Conservation (phyloP, 2,888 invertebrate genomes). For the Eudasyphora cyanicolor region DNA sequence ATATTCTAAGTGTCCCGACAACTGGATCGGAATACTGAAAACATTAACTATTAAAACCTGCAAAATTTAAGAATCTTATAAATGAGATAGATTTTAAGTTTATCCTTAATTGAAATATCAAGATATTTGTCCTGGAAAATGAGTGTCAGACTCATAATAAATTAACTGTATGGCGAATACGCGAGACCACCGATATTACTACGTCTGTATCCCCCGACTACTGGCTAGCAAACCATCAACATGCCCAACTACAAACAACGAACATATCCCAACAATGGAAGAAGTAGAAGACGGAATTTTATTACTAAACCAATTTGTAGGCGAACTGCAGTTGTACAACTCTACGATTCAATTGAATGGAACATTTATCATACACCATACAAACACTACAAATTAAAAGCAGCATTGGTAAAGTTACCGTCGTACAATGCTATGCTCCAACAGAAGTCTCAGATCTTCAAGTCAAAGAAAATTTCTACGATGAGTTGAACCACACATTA, state of each 20-base stretch:
- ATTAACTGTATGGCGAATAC: not conserved
- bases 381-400: no score
- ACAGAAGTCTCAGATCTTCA: no score
- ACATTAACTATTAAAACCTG: no score
- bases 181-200: not conserved
- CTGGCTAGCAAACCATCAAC: not conserved
- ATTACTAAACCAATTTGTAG: not conserved
- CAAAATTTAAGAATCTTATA: not conserved
- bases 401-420: no score
- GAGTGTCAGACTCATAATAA: not conserved
- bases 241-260: slow-evolving; percentile 23
- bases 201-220: not conserved
- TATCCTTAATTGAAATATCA: not conserved
- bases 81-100: not conserved
- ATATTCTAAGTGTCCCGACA: not conserved
- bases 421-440: no score
- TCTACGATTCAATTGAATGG: not conserved
- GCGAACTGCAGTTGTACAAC: not conserved
- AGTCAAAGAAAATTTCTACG: no score
- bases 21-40: not conserved
- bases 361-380: not conserved
- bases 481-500: no score
- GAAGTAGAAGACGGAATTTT: not conserved
- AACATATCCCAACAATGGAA: slow-evolving; percentile 38
- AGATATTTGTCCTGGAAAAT: not conserved